Percentiles rank a stretch among this genome's conserved stretches.
Evolutionary conservation across 2,797 vertebrate species (phyloP).

Genomic region (Falco peregrinus): DNA sequence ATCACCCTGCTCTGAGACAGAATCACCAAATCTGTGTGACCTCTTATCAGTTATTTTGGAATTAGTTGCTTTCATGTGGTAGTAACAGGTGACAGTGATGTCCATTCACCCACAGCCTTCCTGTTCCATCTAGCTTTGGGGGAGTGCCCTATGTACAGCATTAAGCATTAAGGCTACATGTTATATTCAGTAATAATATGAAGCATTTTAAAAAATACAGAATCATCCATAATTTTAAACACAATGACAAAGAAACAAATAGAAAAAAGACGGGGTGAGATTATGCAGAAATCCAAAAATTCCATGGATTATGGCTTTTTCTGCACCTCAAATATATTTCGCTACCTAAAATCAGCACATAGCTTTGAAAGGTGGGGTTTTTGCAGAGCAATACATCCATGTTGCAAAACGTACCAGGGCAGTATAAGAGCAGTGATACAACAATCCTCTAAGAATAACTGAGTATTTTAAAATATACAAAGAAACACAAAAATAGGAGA

Average conservation of each 20-base stretch:
- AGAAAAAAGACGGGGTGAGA: neutral
- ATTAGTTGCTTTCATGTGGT: neutral
- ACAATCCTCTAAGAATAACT: neutral
- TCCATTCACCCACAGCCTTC: neutral
- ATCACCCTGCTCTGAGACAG: neutral
- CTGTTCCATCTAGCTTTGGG: neutral
- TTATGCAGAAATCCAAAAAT: neutral
- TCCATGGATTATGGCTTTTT: neutral
- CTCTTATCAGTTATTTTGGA: neutral
- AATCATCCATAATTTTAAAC: neutral
- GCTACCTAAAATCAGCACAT: neutral
- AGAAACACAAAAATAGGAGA: neutral
- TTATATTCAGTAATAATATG: neutral
- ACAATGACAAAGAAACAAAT: neutral
- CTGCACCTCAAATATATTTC: neutral
- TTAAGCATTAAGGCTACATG: neutral
- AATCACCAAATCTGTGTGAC: neutral
- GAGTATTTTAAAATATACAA: neutral
- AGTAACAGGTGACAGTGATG: neutral
- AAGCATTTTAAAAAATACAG: neutral
- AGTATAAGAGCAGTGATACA: neutral
- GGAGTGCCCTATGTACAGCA: neutral
- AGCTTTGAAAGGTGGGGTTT: neutral
- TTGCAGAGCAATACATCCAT: neutral
- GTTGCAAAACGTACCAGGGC: neutral